Base-by-base conservation (phyloP, 1,140 invertebrate genomes). In the Tetranychus cinnabarinus region DNA sequence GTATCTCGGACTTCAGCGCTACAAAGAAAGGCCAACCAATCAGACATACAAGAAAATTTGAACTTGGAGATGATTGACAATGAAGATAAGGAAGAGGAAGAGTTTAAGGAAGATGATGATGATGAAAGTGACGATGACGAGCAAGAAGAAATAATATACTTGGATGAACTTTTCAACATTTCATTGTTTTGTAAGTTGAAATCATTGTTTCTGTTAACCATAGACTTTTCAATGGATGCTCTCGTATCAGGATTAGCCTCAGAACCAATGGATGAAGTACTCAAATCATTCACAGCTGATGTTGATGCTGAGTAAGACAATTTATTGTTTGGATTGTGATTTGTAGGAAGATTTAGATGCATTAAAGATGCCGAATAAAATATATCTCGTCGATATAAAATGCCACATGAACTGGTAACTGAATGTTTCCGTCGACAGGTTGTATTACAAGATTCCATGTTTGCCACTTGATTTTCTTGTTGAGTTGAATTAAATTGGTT, bases 351-450 rank as follows among this genome's bases (percentile, higher is more conserved):
- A 42, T 42, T 42, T 36, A 56, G 55, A 56, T 56, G 15, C 12
- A 56, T 56, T n/a, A 36, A 36, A 10, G 15, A 31, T 15, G 55
- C 85, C 67, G 83, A 82, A 70, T 90, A 90, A 65, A 93, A 81
- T 2, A 89, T 81, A 70, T 95, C 88, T 54, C 83, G 84, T 34
- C 86, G 75, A 68, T 84, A 80, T 77, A 89, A 42, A 64, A 72
- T 61, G 63, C 67, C 60, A 69, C 3, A 66, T 33, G 61, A 60
- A 36, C 59, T 23, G 23, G 61, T 60, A 10, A 31, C 31, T 35
- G 64, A 62, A 36, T 56, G 31, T 13, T 56, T 35, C 35, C 37
- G 34, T n/a, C 34, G 37, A 15, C 12, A 10, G 39, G 10, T 42
- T 6, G 10, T 10, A 42, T 42, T 42, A 23, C 23, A 23, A 42